A percentile compares a stretch with the other conserved stretches of the same genome.
These are phyloP conservation scores for Willisornis vidua DNA, from an alignment of 2,113 vertebrate genomes.

Conservation along the genomic window DNA sequence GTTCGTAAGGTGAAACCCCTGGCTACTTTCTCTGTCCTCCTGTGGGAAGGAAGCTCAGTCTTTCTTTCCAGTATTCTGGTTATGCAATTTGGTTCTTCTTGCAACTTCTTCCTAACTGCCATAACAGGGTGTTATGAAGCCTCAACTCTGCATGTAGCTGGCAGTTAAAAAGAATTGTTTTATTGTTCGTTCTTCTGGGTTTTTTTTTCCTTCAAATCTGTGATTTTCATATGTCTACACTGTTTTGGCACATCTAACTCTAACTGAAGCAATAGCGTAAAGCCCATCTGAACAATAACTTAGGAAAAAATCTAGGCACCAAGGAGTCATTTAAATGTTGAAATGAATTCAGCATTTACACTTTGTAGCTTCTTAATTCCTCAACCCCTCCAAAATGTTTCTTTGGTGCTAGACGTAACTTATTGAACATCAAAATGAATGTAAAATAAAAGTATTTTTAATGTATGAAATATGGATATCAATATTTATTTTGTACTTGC, in stretches of 20 bases:
- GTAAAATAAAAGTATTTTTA: constrained; percentile 73
- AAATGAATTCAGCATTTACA: constrained; percentile 34
- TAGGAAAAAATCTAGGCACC: constrained; percentile 34
- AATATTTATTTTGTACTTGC: constrained; percentile 67
- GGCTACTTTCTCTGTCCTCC: not conserved
- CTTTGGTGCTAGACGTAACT: constrained; percentile 71
- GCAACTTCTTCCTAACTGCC: not conserved
- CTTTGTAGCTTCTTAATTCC: constrained; percentile 45
- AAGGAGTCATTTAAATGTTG: constrained; percentile 10
- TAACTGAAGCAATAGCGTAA: constrained; percentile 56
- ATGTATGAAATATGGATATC: constrained; percentile 65
- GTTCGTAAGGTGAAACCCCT: not conserved
- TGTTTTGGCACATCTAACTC: constrained; percentile 17
- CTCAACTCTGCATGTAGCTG: not conserved
- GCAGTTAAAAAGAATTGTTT: not conserved
- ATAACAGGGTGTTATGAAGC: not conserved
- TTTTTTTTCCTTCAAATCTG: not conserved
- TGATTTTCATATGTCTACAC: constrained; percentile 41
- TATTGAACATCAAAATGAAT: constrained; percentile 71
- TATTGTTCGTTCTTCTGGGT: not conserved
- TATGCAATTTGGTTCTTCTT: constrained; percentile 16
- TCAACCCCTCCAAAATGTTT: constrained; percentile 54
- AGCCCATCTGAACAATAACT: constrained; percentile 34
- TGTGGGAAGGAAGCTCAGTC: not conserved
- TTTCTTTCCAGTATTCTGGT: not conserved